These are phyloP conservation scores for Lutjanus erythropterus DNA, from an alignment of 2,113 vertebrate species.

Conservation along the genomic window DNA sequence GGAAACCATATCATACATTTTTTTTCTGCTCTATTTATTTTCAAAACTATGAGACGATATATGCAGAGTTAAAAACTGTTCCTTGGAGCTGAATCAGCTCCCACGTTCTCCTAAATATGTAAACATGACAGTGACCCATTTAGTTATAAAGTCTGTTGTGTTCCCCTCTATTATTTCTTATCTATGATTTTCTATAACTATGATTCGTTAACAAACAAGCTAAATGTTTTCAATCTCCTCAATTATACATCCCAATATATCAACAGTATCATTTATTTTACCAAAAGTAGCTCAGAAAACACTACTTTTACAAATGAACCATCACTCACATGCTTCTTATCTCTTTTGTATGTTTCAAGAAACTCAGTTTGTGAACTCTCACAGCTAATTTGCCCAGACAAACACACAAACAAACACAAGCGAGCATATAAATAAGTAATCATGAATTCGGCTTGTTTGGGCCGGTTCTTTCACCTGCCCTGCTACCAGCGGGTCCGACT, in stretches of 20 bases:
- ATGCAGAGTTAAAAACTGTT: not conserved
- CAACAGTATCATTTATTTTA: not conserved
- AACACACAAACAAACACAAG: slow-evolving; percentile 21
- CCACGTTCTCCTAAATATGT: not conserved
- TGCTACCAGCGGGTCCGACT: slow-evolving; percentile 11
- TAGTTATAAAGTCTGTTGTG: no score
- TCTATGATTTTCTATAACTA: not conserved
- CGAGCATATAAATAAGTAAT: slow-evolving; percentile 14
- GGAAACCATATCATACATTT: not conserved
- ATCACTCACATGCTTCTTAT: not conserved
- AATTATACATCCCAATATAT: not conserved
- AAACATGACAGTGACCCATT: not conserved
- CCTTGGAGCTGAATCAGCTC: not conserved
- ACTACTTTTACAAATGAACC: not conserved
- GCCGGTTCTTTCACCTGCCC: slow-evolving; percentile 22
- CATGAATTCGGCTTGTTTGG: slow-evolving; percentile 18
- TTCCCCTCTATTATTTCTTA: not conserved
- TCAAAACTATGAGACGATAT: not conserved
- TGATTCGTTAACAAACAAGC: not conserved
- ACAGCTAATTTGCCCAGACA: slow-evolving; percentile 12
- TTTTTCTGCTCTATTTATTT: not conserved
- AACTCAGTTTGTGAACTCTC: not conserved
- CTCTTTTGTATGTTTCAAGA: slow-evolving; percentile 3
- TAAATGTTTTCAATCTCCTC: not conserved
- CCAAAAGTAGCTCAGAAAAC: not conserved